Evolutionary conservation across 2,888 invertebrate genomes (phyloP), one percentile per base, ranked within the genome.

Genomic region (Cremastinae sp.): DNA sequence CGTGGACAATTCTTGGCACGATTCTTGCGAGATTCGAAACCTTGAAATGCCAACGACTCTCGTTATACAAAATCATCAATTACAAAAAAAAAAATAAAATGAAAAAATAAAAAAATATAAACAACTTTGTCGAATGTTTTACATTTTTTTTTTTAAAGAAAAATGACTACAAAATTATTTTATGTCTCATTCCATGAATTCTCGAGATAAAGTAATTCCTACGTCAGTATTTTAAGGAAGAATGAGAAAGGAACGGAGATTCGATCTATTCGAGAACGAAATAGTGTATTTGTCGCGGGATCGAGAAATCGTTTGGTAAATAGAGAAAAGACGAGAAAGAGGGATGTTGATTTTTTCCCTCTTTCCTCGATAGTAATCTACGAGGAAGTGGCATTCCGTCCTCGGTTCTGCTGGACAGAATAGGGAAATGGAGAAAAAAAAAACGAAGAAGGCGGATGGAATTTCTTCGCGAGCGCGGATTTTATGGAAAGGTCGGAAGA

Each of bases 301-400:
- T 47, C 71, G 22, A 39, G 59, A 58, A 76, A 76, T 76, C 64
- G 20, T 37, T 37, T 43, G 56, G 68, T 37, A 49, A 47, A 45
- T 9, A 66, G 9, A 35, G 8, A 41, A 10, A 56, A 37, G 12
- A 18, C 1, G 16, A 28, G 66, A 12, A 2, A n/a, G 18, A 41
- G 49, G 18, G 51, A 58, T 58, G 47, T 64, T 56, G 28, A n/a
- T 65, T 51, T 49, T 71, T 49, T 71, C 55, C 64, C 37, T 35
- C 37, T 59, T 37, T 64, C 28, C 39, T 71, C 64, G 70, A 70
- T 74, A 74, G 61, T 20, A 53, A 78, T 78, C 74, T 78, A 76
- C 74, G 66, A 68, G 76, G 78, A 79, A 76, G 76, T 74, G 70
- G 64, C 72, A 78, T 78, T 76, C 76, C 74, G 61, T 14, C 10